A percentile compares a stretch with the other conserved stretches of the same genome.
Evolutionary conservation across 35 echinoderm and acorn worm species (phyloP).

Genomic region (Amphiura filiformis): DNA sequence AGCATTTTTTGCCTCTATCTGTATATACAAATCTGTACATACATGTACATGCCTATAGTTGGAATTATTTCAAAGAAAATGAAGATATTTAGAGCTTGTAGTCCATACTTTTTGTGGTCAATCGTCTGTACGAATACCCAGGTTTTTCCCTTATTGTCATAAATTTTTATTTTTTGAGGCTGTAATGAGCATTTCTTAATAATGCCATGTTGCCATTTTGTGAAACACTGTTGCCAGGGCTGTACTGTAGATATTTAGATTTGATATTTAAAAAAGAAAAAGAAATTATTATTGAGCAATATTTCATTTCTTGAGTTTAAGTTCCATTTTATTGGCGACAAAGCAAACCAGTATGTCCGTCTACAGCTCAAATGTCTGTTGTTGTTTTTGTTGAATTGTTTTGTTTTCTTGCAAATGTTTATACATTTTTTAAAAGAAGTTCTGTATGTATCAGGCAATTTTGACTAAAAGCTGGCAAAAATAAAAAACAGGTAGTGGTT

Average conservation of each 20-base stretch:
- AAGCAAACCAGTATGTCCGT: neutral
- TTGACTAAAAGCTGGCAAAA: neutral
- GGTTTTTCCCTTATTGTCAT: neutral
- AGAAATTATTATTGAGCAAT: conserved; percentile 2
- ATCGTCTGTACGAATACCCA: neutral
- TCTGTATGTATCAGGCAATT: neutral
- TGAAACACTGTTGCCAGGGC: neutral
- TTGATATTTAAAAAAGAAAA: neutral
- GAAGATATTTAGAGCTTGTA: neutral
- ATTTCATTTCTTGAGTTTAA: neutral
- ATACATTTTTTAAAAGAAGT: neutral
- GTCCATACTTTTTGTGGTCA: neutral
- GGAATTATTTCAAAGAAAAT: neutral
- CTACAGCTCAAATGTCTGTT: neutral
- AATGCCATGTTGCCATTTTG: neutral
- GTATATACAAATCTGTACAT: conserved; percentile 13
- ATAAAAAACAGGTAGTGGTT: neutral
- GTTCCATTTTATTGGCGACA: neutral
- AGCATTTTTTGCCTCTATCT: conserved; percentile 8
- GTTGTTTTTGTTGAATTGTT: too few species aligned
- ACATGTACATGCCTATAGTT: conserved; percentile 14
- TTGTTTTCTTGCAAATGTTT: neutral
- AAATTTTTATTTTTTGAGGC: neutral
- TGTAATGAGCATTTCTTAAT: neutral
- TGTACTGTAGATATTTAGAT: neutral